A percentile compares a stretch with the other conserved stretches of the same genome.
phyloP scores from a whole-genome alignment of 2,113 vertebrate genomes.

The Erythrolamprus reginae region DNA sequence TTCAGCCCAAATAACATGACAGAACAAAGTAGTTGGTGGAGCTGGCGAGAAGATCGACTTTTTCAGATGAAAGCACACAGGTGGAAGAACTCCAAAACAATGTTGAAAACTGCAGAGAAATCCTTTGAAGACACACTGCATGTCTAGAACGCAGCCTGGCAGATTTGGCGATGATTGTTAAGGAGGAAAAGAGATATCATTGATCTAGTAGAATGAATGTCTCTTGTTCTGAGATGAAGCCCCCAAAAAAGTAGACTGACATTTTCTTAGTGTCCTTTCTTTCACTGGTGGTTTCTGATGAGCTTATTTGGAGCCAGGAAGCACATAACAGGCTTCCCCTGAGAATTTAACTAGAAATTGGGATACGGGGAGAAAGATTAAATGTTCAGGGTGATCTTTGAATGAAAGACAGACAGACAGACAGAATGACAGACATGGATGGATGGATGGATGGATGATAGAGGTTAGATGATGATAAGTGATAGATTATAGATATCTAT shows the following conservation, averaged over 20 bases:
- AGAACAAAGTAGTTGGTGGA: constrained; percentile 5
- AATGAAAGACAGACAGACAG: too few species aligned
- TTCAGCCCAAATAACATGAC: constrained; percentile 7
- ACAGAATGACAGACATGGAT: too few species aligned
- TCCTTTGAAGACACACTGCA: constrained; percentile 2
- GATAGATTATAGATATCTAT: too few species aligned
- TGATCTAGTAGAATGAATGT: background rate
- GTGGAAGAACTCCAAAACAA: background rate
- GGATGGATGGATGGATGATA: too few species aligned
- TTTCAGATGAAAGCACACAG: background rate
- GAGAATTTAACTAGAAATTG: background rate
- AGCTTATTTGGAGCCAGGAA: background rate
- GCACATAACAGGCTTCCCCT: background rate
- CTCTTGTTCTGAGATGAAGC: background rate
- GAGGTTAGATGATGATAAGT: too few species aligned
- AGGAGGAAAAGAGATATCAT: background rate
- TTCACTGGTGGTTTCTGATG: background rate
- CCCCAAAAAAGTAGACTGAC: background rate
- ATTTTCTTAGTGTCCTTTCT: background rate
- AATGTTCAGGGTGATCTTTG: too few species aligned
- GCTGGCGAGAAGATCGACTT: background rate
- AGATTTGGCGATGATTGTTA: background rate
- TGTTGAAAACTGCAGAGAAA: background rate
- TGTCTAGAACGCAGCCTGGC: background rate
- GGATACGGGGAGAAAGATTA: too few species aligned